Percentiles rank a stretch among this genome's conserved stretches.
Evolutionary conservation across 2,797 vertebrate genomes (phyloP).

Genomic region (Ptychadena robeensis): DNA sequence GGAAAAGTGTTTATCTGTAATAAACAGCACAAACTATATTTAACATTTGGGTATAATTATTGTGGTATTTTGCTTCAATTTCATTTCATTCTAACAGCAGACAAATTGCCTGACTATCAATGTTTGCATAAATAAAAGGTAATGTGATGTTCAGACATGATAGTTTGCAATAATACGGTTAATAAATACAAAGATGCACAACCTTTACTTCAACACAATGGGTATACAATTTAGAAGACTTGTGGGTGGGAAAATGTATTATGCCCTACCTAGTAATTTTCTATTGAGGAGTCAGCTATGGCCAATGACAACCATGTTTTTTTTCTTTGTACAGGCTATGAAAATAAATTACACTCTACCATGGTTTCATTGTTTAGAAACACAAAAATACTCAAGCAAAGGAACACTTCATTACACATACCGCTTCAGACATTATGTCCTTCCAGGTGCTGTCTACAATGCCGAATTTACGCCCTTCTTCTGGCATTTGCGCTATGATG

Average conservation of each 20-base stretch:
- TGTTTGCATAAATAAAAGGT: not conserved
- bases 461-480: conserved; percentile 87
- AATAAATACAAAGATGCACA: not conserved
- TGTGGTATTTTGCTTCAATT: not conserved
- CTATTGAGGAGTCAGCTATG: not conserved
- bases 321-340: not conserved
- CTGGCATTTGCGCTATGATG: conserved; percentile 92
- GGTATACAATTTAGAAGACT: not conserved
- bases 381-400: not conserved
- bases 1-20: too few species aligned
- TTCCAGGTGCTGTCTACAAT: conserved; percentile 87
- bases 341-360: not conserved
- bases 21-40: not conserved
- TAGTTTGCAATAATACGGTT: not conserved
- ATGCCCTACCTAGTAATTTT: conserved; percentile 2
- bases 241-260: not conserved
- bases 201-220: not conserved
- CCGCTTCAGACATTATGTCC: conserved; percentile 81
- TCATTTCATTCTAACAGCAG: not conserved
- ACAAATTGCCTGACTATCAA: not conserved
- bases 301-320: not conserved
- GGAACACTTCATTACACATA: conserved; percentile 66
- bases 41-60: not conserved
- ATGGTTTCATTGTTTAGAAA: not conserved
- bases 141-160: conserved; percentile 7